These are phyloP conservation scores for Drosophila nigromelanica DNA, from an alignment of 1,140 invertebrate genomes.

Conservation along the genomic window DNA sequence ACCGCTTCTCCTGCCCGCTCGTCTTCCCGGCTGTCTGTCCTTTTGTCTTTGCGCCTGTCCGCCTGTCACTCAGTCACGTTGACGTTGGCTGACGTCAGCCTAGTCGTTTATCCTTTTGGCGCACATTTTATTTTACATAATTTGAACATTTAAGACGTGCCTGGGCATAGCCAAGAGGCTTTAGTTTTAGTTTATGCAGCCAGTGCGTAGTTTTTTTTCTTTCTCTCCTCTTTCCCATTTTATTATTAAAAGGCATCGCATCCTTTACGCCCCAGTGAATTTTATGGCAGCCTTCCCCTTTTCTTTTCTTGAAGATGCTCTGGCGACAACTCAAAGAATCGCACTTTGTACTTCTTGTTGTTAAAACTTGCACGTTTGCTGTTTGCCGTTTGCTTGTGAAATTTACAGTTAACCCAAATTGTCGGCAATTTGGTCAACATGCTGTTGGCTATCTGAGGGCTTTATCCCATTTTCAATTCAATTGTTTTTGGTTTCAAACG, in stretches of 20 bases:
- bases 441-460: constrained; percentile 33
- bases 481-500: constrained; percentile 47
- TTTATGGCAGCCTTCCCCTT: constrained; percentile 50
- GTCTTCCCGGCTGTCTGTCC: not conserved
- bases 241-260: constrained; percentile 78
- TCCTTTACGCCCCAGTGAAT: constrained; percentile 79
- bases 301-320: constrained; percentile 3
- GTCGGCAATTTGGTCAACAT: constrained; percentile 79
- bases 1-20: not conserved
- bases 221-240: constrained; percentile 36
- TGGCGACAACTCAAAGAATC: constrained; percentile 40
- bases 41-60: not conserved
- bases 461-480: constrained; percentile 70
- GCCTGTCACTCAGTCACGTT: constrained; percentile 55
- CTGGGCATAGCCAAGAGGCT: constrained; percentile 75
- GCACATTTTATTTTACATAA: constrained; percentile 82
- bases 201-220: constrained; percentile 41
- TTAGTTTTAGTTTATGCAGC: constrained; percentile 81
- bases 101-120: constrained; percentile 55
- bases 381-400: constrained; percentile 62
- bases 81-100: constrained; percentile 67
- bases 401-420: constrained; percentile 81
- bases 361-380: constrained; percentile 79
- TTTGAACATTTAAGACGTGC: constrained; percentile 82
- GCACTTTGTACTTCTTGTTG: constrained; percentile 65